These are phyloP conservation scores for Ceyx melanurus DNA, from an alignment of 2,113 vertebrate genomes.

Conservation along the genomic window DNA sequence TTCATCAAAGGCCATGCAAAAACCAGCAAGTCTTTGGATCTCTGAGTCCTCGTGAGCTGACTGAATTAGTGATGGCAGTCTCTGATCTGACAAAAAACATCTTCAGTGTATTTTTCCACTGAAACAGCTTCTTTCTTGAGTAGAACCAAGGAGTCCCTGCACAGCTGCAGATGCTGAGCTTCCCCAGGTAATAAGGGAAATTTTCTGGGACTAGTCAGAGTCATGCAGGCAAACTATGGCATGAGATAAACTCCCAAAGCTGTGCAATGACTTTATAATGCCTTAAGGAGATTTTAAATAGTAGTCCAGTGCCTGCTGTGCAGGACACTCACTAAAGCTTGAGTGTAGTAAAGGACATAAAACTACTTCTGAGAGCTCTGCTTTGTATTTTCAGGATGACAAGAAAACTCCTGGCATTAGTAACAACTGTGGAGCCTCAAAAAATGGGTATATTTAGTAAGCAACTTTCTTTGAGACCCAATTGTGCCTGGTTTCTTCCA, in stretches of 20 bases:
- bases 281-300: background rate
- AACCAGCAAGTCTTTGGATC: background rate
- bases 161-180: background rate
- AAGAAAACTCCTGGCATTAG: background rate
- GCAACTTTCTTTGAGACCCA: rapidly evolving
- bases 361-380: background rate
- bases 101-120: background rate
- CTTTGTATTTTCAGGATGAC: background rate
- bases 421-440: background rate
- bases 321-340: background rate
- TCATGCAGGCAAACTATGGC: background rate
- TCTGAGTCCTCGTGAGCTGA: background rate
- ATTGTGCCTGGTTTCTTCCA: background rate
- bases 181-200: background rate
- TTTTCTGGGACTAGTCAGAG: background rate
- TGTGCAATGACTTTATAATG: background rate
- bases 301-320: background rate
- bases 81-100: background rate
- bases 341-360: background rate
- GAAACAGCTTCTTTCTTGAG: background rate
- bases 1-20: background rate
- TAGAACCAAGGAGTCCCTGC: background rate
- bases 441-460: background rate
- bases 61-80: background rate
- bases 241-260: background rate